These are phyloP conservation scores for Trichomalopsis sarcophagae DNA, from an alignment of 1,140 invertebrate species.

Conservation along the genomic window DNA sequence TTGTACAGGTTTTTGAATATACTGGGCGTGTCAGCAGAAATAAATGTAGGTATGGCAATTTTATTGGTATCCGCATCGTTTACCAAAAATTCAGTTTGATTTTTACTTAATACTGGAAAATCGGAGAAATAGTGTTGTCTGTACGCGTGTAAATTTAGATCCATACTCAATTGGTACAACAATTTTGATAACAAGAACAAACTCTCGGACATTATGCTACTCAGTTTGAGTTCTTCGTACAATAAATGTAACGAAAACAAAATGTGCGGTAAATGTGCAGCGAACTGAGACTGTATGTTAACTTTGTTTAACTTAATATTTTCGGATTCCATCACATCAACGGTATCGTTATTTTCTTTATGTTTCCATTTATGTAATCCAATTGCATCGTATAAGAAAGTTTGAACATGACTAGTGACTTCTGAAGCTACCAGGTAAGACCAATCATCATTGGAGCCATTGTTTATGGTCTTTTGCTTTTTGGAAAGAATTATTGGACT, in stretches of 20 bases:
- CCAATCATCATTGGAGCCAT: conserved; percentile 86
- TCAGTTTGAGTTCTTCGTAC: conserved; percentile 94
- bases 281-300: conserved; percentile 82
- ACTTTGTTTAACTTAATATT: conserved; percentile 71
- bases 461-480: conserved; percentile 75
- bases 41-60: conserved; percentile 79
- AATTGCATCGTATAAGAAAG: conserved; percentile 61
- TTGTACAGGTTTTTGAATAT: conserved; percentile 83
- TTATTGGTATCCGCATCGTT: conserved; percentile 77
- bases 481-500: conserved; percentile 70
- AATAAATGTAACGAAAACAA: conserved; percentile 90
- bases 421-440: conserved; percentile 80
- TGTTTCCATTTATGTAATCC: conserved; percentile 51
- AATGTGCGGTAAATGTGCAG: conserved; percentile 83
- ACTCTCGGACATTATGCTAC: conserved; percentile 81
- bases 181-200: conserved; percentile 83
- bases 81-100: conserved; percentile 68
- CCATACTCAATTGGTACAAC: conserved; percentile 85
- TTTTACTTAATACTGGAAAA: conserved; percentile 81
- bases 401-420: conserved; percentile 12
- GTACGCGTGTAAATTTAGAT: conserved; percentile 84
- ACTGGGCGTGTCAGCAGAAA: conserved; percentile 80
- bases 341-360: conserved; percentile 52
- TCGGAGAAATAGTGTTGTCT: conserved; percentile 90
- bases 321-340: conserved; percentile 53